A percentile compares a stretch with the other conserved stretches of the same genome.
Evolutionary conservation across 2,888 invertebrate genomes (phyloP).

Genomic region (Amblyjoppa proteus): DNA sequence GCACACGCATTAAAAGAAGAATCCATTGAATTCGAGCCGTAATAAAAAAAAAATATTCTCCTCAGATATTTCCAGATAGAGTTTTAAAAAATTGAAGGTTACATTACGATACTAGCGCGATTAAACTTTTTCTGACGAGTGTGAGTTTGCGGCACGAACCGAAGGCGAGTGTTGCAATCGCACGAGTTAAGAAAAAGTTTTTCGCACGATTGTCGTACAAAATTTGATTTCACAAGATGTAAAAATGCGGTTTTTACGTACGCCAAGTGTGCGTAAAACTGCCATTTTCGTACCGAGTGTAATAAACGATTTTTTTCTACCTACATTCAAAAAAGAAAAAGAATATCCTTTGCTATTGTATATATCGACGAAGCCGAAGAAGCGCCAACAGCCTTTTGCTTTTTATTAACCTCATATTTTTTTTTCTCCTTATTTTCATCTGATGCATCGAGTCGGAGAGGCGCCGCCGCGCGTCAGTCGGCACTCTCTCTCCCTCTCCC

Average conservation of each 20-base stretch:
- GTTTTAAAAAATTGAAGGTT: neutral
- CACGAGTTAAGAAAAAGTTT: too few relatives aligned
- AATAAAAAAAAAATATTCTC: neutral
- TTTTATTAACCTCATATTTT: constrained; percentile 19
- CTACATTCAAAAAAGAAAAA: neutral
- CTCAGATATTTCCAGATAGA: neutral
- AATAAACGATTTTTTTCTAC: neutral
- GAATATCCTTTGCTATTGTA: neutral
- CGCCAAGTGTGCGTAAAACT: neutral
- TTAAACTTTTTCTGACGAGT: too few relatives aligned
- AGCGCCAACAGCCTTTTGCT: constrained; percentile 8
- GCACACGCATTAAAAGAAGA: too few relatives aligned
- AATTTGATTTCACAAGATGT: too few relatives aligned
- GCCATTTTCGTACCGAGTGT: too few relatives aligned
- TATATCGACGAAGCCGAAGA: neutral
- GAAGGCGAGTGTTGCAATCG: too few relatives aligned
- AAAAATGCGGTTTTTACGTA: too few relatives aligned
- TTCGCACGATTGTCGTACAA: too few relatives aligned
- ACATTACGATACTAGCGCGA: too few relatives aligned
- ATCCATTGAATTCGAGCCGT: neutral
- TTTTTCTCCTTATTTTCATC: constrained; percentile 34
- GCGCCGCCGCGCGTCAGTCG: constrained; percentile 56
- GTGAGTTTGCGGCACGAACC: too few relatives aligned
- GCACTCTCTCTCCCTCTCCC: constrained; percentile 56
- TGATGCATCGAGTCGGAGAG: constrained; percentile 56